phyloP scores from a whole-genome alignment of 2,113 vertebrate genomes.

The Poicephalus gulielmi region DNA sequence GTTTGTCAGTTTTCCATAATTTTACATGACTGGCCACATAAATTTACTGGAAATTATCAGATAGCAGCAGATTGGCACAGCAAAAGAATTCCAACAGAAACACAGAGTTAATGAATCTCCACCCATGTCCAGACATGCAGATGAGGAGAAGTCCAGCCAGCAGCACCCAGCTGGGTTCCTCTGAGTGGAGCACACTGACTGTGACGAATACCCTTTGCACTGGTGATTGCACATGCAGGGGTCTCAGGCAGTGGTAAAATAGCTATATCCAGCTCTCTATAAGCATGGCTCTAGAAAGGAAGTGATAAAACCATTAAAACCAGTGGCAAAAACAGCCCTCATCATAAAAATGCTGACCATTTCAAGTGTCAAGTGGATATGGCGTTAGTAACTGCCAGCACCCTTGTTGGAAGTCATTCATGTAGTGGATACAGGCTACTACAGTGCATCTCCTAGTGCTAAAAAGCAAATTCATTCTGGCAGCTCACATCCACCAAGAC shows the following conservation, averaged over 20 bases:
- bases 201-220: background rate
- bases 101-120: slow-evolving; percentile 46
- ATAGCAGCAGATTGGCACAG: slow-evolving; percentile 42
- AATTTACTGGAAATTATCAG: slow-evolving; percentile 55
- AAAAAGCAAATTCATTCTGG: background rate
- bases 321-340: background rate
- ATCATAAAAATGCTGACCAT: background rate
- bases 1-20: slow-evolving; percentile 26
- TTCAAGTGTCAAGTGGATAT: background rate
- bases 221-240: rapidly evolving
- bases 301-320: background rate
- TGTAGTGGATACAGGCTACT: background rate
- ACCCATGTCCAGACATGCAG: background rate
- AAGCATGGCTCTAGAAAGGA: background rate
- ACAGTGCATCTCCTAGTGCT: background rate
- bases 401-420: background rate
- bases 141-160: slow-evolving; percentile 22
- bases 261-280: background rate
- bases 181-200: rapidly evolving
- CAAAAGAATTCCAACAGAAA: slow-evolving; percentile 57
- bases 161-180: background rate
- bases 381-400: background rate
- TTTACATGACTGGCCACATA: slow-evolving; percentile 42
- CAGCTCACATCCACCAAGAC: background rate
- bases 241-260: background rate